A percentile compares a stretch with the other conserved stretches of the same genome.
These are phyloP conservation scores for Podarcis cretensis DNA, from an alignment of 2,113 vertebrate species.

Conservation along the genomic window DNA sequence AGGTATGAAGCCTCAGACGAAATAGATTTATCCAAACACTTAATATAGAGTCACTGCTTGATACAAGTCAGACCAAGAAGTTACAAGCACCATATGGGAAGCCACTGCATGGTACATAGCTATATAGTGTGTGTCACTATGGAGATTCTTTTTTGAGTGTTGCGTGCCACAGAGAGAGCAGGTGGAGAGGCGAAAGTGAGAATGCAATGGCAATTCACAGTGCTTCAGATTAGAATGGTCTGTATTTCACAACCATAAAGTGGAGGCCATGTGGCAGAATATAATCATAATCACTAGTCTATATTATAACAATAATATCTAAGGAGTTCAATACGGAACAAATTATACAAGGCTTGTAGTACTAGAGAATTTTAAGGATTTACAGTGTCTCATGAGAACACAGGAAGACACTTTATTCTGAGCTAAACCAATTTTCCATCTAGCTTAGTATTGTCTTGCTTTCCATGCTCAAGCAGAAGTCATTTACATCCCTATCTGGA, in stretches of 20 bases:
- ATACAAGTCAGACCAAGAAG: background rate
- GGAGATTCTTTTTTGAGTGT: background rate
- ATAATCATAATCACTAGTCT: no score
- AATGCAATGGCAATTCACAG: background rate
- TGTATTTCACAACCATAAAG: background rate
- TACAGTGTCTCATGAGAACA: background rate
- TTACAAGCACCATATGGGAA: background rate
- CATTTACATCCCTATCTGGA: background rate
- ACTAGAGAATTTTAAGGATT: background rate
- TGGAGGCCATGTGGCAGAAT: background rate
- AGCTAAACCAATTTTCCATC: background rate
- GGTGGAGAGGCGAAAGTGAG: background rate
- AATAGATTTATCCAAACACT: background rate
- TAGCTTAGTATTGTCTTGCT: background rate
- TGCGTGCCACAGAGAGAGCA: background rate
- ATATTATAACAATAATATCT: background rate
- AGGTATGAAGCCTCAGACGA: background rate
- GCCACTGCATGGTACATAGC: background rate
- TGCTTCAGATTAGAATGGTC: background rate
- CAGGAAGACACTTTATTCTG: background rate
- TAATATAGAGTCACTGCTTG: background rate
- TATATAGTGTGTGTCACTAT: background rate
- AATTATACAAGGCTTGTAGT: background rate
- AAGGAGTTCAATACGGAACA: background rate
- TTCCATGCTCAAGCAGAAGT: background rate